Percentiles rank a stretch among this genome's conserved stretches.
phyloP scores from a whole-genome alignment of 2,797 vertebrate genomes.

The Spinibarbus caldwelli region DNA sequence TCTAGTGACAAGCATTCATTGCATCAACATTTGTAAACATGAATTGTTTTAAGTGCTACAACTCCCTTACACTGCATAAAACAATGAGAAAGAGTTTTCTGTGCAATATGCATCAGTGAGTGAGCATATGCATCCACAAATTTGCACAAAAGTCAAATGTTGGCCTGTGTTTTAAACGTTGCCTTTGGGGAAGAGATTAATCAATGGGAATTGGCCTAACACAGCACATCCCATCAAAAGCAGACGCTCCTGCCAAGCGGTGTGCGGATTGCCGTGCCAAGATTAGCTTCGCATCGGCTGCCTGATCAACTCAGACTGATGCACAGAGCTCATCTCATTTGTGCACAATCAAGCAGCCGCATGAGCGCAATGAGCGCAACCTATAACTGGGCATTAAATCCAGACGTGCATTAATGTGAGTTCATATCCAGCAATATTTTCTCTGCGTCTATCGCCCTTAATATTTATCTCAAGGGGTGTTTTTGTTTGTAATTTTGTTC shows the following conservation, averaged over 20 bases:
- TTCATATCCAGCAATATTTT: neutral
- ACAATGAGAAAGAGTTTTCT: neutral
- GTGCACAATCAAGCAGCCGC: neutral
- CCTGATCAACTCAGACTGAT: slow-evolving; percentile 13
- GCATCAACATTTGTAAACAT: too few relatives aligned
- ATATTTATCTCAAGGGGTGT: neutral
- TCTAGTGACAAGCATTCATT: too few relatives aligned
- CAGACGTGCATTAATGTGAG: neutral
- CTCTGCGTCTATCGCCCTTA: neutral
- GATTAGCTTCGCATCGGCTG: neutral
- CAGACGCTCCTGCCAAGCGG: neutral
- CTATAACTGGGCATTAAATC: neutral
- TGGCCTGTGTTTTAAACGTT: slow-evolving; percentile 3
- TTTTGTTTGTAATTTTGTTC: neutral
- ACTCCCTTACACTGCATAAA: neutral
- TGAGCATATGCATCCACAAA: neutral
- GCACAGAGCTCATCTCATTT: neutral
- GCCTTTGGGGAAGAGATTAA: neutral
- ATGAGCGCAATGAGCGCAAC: neutral
- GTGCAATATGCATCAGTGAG: neutral
- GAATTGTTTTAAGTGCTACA: too few relatives aligned
- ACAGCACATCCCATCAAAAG: neutral
- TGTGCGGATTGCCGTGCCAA: neutral
- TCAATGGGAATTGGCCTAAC: neutral
- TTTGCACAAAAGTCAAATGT: neutral